Evolutionary conservation across 2,797 vertebrate genomes (phyloP).

Genomic region (Helicolenus hilgendorfi): DNA sequence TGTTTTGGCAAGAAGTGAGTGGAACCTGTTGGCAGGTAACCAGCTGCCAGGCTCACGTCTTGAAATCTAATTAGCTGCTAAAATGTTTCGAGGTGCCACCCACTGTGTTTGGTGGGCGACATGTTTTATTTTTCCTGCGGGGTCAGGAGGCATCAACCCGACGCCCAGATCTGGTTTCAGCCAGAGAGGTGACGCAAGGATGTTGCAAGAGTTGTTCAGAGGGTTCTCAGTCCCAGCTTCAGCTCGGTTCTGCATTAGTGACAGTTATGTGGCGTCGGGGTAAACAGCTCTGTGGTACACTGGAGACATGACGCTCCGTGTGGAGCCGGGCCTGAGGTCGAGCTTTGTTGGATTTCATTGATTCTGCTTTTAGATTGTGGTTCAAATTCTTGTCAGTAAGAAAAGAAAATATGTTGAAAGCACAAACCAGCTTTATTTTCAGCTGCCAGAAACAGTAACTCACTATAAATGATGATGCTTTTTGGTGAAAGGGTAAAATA

Average conservation of each 20-base stretch:
- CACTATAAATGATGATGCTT: not conserved
- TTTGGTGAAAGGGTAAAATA: not conserved
- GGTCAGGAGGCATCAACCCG: slow-evolving; percentile 1
- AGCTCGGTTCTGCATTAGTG: slow-evolving; percentile 21
- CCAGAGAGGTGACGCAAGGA: slow-evolving; percentile 27
- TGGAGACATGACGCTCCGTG: not conserved
- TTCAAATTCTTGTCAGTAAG: not conserved
- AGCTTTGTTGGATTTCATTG: not conserved
- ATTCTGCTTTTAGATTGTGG: not conserved
- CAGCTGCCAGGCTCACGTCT: not conserved
- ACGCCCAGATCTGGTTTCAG: slow-evolving; percentile 11
- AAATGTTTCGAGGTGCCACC: slow-evolving; percentile 19
- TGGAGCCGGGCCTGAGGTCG: not conserved
- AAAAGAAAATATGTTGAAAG: not conserved
- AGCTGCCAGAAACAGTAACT: not conserved
- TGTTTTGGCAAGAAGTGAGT: slow-evolving; percentile 15
- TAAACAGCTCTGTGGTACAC: slow-evolving; percentile 31
- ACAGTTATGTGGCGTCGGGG: slow-evolving; percentile 23
- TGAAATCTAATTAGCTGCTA: slow-evolving; percentile 5
- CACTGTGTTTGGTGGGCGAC: slow-evolving; percentile 17
- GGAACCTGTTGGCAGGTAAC: slow-evolving; percentile 27
- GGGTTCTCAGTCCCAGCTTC: not conserved
- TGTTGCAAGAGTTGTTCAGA: slow-evolving; percentile 22
- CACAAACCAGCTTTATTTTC: not conserved
- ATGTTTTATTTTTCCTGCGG: slow-evolving; percentile 5